Evolutionary conservation across 2,888 invertebrate genomes (phyloP), one percentile per base, ranked within the genome.

Genomic region (Marasmarcha lunaedactyla): DNA sequence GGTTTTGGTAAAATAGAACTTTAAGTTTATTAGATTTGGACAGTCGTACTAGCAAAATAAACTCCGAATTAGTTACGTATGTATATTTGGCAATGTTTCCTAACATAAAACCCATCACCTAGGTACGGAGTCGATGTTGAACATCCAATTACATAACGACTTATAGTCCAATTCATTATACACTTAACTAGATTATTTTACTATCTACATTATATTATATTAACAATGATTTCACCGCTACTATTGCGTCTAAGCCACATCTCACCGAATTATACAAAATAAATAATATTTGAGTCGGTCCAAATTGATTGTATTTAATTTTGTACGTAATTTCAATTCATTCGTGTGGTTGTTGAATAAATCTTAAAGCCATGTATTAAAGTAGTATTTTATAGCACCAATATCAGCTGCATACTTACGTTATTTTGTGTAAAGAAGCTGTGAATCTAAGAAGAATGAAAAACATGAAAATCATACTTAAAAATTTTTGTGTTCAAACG

Each of bases 11-110:
- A 20, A 20, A 20, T n/a, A 20, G 7, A 20, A 20, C 20, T 20
- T 20, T 7, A 20, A 20, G 20, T 20, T 20, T 20, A 5, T 5
- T 7, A 20, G 20, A 20, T 5, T 15, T 33, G 39, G 33, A 37
- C 40, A 43, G 36, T 39, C 27, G 15, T 41, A 38, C 38, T 30
- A 36, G 37, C 36, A 20, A n/a, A n/a, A n/a, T n/a, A n/a, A 20
- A 3, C 20, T 20, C 20, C 20, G 20, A 20, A 20, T 20, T 20
- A 20, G 20, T 20, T 73, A 71, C 71, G 71, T 70, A 73, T 69
- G 64, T 70, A 73, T 73, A 71, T 78, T 79, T 79, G 79, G 78
- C 79, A 73, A 71, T 61, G 59, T 59, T 68, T 67, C 62, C 63
- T 64, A 63, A 57, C 45, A 54, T 50, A 50, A 57, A 58, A 58